A percentile compares a stretch with the other conserved stretches of the same genome.
Evolutionary conservation across 2,113 vertebrate species (phyloP).

Genomic region (Craseonycteris thonglongyai): DNA sequence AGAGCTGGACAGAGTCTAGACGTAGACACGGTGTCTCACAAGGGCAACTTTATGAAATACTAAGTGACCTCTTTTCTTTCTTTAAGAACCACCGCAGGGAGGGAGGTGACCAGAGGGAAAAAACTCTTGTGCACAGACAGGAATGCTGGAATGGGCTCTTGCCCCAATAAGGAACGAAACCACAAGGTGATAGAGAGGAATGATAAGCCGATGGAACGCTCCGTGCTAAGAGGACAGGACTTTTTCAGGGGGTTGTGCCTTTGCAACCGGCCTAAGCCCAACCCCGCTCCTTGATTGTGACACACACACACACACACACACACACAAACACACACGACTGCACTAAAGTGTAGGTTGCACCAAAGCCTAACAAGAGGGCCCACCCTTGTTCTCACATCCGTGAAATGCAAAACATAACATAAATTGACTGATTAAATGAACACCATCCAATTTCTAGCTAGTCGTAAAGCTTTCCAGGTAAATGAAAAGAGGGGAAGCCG

Average conservation of each 20-base stretch:
- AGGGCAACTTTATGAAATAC: neutral
- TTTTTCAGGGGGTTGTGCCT: neutral
- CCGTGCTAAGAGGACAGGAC: neutral
- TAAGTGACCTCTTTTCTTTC: neutral
- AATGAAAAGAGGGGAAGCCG: no score
- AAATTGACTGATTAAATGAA: neutral
- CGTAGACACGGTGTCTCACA: neutral
- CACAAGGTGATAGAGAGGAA: no score
- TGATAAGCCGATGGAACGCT: neutral
- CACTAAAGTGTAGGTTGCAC: no score
- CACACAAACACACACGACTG: no score
- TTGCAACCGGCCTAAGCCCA: neutral
- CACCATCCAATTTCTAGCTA: neutral
- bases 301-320: no score
- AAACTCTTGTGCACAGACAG: neutral
- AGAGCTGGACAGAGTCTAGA: neutral
- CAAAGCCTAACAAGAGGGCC: neutral
- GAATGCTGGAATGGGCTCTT: neutral
- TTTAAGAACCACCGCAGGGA: neutral
- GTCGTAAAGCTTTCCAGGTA: neutral
- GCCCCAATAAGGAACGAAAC: no score
- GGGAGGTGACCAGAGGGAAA: neutral
- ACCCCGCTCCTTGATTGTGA: neutral
- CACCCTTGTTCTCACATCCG: accelerated
- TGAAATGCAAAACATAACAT: neutral